phyloP scores from a whole-genome alignment of 2,113 vertebrate genomes.

The Nanger granti region DNA sequence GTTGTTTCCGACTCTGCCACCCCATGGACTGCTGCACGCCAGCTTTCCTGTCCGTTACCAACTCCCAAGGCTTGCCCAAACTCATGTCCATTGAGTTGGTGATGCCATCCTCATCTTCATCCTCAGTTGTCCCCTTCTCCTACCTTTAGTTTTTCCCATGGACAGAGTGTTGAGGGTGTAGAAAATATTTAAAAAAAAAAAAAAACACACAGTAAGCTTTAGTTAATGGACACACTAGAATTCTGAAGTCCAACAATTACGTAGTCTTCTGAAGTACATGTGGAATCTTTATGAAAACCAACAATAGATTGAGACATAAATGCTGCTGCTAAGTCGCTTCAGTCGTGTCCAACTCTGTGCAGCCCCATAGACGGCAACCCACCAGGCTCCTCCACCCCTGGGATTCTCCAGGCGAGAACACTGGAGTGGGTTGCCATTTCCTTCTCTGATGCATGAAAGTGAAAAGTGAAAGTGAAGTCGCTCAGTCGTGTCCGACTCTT shows the following conservation, averaged over 20 bases:
- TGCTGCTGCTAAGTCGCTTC: too few relatives aligned
- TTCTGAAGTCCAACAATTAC: neutral
- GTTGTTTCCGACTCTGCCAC: neutral
- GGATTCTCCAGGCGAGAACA: too few relatives aligned
- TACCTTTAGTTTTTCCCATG: neutral
- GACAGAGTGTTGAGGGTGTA: neutral
- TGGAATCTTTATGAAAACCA: constrained; percentile 16
- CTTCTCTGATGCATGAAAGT: too few relatives aligned
- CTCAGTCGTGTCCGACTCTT: too few relatives aligned
- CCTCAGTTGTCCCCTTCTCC: neutral
- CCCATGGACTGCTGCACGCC: neutral
- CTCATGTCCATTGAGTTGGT: neutral
- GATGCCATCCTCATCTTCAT: neutral
- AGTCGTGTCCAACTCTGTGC: too few relatives aligned
- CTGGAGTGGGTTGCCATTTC: too few relatives aligned
- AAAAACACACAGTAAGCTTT: neutral
- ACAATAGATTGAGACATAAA: neutral
- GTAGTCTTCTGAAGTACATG: neutral
- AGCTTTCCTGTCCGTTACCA: neutral
- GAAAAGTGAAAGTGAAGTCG: too few relatives aligned
- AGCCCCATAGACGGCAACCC: too few relatives aligned
- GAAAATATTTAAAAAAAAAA: neutral
- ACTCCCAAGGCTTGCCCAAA: neutral
- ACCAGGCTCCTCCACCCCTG: too few relatives aligned
- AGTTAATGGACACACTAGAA: neutral